phyloP scores from a whole-genome alignment of 2,797 vertebrate genomes.

The Luscinia luscinia region DNA sequence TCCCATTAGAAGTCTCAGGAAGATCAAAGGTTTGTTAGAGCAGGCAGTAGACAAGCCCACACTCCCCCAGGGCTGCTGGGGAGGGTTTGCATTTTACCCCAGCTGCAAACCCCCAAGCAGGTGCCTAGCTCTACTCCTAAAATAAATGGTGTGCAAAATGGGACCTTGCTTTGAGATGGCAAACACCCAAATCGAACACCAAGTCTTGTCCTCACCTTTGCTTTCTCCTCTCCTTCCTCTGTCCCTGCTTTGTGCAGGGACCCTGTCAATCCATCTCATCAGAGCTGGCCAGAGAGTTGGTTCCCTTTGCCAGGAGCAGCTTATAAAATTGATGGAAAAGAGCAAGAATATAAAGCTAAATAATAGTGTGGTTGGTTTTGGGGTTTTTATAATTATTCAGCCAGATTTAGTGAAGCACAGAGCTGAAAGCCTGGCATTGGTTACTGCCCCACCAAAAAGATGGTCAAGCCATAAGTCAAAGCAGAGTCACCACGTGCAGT shows the following conservation, averaged over 20 bases:
- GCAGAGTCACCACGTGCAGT: background rate
- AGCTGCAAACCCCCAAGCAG: background rate
- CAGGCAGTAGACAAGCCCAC: background rate
- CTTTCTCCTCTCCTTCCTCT: conserved; percentile 32
- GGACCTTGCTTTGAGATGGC: background rate
- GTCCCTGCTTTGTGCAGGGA: background rate
- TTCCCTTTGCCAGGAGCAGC: background rate
- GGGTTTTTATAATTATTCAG: background rate
- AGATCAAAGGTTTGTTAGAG: conserved; percentile 18
- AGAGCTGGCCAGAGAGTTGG: background rate
- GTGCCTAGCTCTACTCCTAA: background rate
- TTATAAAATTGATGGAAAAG: background rate
- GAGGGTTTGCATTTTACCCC: background rate
- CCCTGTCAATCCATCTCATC: background rate
- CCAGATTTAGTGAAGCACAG: background rate
- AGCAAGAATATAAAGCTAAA: conserved; percentile 13
- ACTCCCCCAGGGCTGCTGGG: background rate
- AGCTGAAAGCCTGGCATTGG: background rate
- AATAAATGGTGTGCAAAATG: background rate
- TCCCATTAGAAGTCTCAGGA: conserved; percentile 13
- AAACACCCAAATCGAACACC: background rate
- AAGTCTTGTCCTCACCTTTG: background rate
- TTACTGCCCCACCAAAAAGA: background rate
- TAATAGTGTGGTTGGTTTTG: background rate
- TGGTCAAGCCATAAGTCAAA: background rate